Evolutionary conservation across 2,113 vertebrate genomes (phyloP), one percentile per base, ranked within the genome.

Genomic region (Tachysurus vachellii): DNA sequence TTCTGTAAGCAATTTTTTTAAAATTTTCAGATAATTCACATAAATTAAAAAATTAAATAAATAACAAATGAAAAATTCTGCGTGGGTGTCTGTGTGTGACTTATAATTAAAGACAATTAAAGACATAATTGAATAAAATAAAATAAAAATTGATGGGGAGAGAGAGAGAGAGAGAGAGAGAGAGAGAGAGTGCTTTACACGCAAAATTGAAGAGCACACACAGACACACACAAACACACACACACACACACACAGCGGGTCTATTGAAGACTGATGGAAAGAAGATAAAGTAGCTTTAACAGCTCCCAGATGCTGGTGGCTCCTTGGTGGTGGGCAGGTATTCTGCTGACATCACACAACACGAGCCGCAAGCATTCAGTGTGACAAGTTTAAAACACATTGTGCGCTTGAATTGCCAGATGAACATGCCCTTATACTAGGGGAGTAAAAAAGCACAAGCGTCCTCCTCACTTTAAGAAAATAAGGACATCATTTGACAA

Each of bases 361-460:
- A 87, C 66, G 89, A 90, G 90, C 91, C 86, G 57, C 91, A 91
- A 89, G 79, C 64, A 91, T 92, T 92, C 89, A 92, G 92, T 94
- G 93, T 95, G 94, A 95, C 94, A 94, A 94, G 93, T 89, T 90
- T 59, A 88, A 95, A 95, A 95, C 93, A 95, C 90, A 93, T 94
- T 94, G 91, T 86, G 91, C 42, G 83, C 89, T 91, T 86, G 80
- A 88, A 90, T 90, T 82, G 92, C 90, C 82, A 83, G 84, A 83
- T 73, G 83, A 47, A 57, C 87, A 59, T 80, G 80, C 31, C 54
- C 82, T 87, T 77, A n/a, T n/a, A 54, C 50, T 70, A 5, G 5
- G 3, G 47, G 75, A 70, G 36, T 21, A 28, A 44, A 85, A 68
- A 53, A 47, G 66, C 31, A 16, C 36, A 36, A 79, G 42, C 31